A percentile compares a stretch with the other conserved stretches of the same genome.
Conservation (phyloP, 2,888 invertebrate genomes). For the Deroplatys truncata region DNA sequence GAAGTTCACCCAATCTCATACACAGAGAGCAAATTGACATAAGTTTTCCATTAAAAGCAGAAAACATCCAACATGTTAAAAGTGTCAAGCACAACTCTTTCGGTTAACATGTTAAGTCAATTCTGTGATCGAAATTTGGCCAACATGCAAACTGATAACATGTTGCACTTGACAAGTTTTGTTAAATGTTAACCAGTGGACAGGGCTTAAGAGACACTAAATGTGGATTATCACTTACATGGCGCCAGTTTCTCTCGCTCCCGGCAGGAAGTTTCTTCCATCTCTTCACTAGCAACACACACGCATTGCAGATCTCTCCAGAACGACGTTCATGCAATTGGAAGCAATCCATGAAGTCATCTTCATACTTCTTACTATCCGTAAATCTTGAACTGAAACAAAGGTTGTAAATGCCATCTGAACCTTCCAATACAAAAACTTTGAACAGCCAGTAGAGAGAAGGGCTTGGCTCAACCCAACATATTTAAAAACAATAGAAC, state of each 20-base stretch:
- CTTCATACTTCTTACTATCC: constrained; percentile 78
- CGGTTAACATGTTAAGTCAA: too few relatives aligned
- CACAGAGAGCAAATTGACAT: too few relatives aligned
- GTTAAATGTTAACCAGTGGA: too few relatives aligned
- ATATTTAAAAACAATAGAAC: background rate
- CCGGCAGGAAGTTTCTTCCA: constrained; percentile 73
- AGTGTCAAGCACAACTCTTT: too few relatives aligned
- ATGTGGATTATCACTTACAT: constrained; percentile 52
- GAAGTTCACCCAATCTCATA: too few relatives aligned
- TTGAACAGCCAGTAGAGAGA: background rate
- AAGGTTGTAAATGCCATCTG: background rate
- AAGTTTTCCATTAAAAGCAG: too few relatives aligned
- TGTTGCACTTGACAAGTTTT: too few relatives aligned
- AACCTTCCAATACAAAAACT: background rate
- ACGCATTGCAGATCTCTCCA: constrained; percentile 84
- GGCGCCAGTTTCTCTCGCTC: constrained; percentile 70
- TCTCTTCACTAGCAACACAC: constrained; percentile 75
- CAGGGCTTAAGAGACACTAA: too few relatives aligned
- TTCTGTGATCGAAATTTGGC: too few relatives aligned
- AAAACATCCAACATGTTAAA: too few relatives aligned
- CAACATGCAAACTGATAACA: too few relatives aligned
- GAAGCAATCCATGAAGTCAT: constrained; percentile 76
- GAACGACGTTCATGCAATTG: constrained; percentile 66
- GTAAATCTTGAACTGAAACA: constrained; percentile 73
- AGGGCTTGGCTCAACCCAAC: constrained; percentile 18